A percentile compares a stretch with the other conserved stretches of the same genome.
Evolutionary conservation across 2,888 invertebrate genomes (phyloP).

Genomic region (Yponomeuta sedellus): DNA sequence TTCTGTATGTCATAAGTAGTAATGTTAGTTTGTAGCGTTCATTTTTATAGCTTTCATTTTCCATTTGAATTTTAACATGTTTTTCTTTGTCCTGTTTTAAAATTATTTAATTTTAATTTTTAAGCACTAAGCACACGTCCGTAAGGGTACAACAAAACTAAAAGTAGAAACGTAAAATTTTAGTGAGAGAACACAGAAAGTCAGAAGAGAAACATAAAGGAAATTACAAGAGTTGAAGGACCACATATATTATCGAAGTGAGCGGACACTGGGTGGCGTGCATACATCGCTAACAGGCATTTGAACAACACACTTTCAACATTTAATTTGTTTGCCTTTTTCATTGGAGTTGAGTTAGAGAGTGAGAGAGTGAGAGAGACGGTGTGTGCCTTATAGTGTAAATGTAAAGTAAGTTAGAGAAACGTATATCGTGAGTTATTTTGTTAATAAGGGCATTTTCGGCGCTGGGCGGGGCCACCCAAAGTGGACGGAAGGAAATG

Average conservation of each 20-base stretch:
- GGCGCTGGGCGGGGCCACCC: slow-evolving; percentile 74
- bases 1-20: slow-evolving; percentile 8
- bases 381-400: slow-evolving; percentile 51
- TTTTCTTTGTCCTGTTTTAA: not conserved
- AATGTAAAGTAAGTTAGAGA: slow-evolving; percentile 55
- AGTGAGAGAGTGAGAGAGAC: slow-evolving; percentile 30
- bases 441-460: slow-evolving; percentile 48
- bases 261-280: slow-evolving; percentile 70
- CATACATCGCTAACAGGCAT: slow-evolving; percentile 72
- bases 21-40: slow-evolving; percentile 8
- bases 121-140: slow-evolving; percentile 5
- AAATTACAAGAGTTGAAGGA: slow-evolving; percentile 56
- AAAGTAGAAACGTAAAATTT: slow-evolving; percentile 48
- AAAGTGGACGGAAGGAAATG: slow-evolving; percentile 42
- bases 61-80: not conserved
- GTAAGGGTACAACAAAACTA: slow-evolving; percentile 12
- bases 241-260: slow-evolving; percentile 74
- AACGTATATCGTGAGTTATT: slow-evolving; percentile 43
- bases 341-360: slow-evolving; percentile 14
- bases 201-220: slow-evolving; percentile 53
- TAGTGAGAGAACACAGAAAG: slow-evolving; percentile 52
- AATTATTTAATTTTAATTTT: not conserved
- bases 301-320: slow-evolving; percentile 37
- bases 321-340: slow-evolving; percentile 13
- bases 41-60: not conserved